A percentile compares a stretch with the other conserved stretches of the same genome.
phyloP scores from a whole-genome alignment of 2,797 vertebrate species.

The Rhadinocentrus ornatus region DNA sequence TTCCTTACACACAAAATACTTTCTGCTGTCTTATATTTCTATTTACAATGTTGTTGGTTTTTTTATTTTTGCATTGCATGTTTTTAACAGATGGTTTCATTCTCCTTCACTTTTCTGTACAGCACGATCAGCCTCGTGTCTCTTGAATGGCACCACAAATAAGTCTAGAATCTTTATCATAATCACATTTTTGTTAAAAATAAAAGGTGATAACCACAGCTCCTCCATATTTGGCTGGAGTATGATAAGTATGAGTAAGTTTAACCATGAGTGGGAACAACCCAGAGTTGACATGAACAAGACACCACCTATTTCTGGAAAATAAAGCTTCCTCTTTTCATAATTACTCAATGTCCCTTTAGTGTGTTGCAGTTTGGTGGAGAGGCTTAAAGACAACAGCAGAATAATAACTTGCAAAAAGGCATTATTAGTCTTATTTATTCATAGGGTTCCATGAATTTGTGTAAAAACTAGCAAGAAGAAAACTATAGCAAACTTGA shows the following conservation, averaged over 20 bases:
- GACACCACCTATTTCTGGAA: constrained; percentile 1
- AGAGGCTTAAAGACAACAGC: background rate
- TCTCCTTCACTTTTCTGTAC: no score
- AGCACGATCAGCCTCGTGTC: background rate
- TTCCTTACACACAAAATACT: background rate
- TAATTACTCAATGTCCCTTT: background rate
- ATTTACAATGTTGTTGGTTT: background rate
- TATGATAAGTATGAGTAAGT: constrained; percentile 2
- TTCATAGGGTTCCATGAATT: background rate
- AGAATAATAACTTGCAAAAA: background rate
- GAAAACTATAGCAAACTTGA: background rate
- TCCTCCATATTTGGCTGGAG: background rate
- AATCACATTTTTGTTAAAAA: background rate
- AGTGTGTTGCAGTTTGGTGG: background rate
- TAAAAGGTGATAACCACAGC: background rate
- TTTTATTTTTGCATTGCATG: no score
- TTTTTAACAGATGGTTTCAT: no score
- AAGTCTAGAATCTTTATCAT: background rate
- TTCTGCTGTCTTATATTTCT: background rate
- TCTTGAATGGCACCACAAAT: background rate
- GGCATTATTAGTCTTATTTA: background rate
- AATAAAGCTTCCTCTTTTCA: constrained; percentile 26
- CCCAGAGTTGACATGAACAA: constrained; percentile 16
- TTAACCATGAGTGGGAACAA: background rate
- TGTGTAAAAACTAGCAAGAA: background rate